phyloP scores from a whole-genome alignment of 2,888 invertebrate genomes.

The Gari tellinella region DNA sequence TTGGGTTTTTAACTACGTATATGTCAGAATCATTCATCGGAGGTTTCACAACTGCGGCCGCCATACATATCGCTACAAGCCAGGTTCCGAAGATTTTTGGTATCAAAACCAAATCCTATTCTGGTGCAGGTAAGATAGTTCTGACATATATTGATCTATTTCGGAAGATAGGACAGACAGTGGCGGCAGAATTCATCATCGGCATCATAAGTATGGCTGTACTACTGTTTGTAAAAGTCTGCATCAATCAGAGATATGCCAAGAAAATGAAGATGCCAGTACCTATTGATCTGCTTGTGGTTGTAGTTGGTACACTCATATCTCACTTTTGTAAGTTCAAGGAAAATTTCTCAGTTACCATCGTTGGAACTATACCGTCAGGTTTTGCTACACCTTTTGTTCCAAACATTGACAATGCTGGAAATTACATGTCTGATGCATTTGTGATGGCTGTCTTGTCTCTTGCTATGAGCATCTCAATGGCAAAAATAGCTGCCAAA shows the following conservation, averaged over 20 bases:
- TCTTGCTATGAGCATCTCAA: slow-evolving; percentile 72
- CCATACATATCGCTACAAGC: slow-evolving; percentile 68
- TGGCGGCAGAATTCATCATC: slow-evolving; percentile 88
- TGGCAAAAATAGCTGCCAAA: slow-evolving; percentile 81
- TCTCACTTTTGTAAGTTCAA: slow-evolving; percentile 71
- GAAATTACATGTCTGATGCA: slow-evolving; percentile 53
- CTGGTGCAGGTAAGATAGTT: slow-evolving; percentile 62
- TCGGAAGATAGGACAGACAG: slow-evolving; percentile 86
- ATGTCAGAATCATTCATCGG: slow-evolving; percentile 71
- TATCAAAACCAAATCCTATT: slow-evolving; percentile 44
- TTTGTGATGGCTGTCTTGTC: slow-evolving; percentile 71
- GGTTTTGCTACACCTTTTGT: slow-evolving; percentile 71
- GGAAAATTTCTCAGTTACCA: slow-evolving; percentile 48
- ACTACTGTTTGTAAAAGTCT: slow-evolving; percentile 86
- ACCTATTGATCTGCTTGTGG: slow-evolving; percentile 80
- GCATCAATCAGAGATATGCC: slow-evolving; percentile 72
- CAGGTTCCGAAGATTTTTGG: slow-evolving; percentile 65
- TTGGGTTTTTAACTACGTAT: slow-evolving; percentile 72
- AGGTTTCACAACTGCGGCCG: slow-evolving; percentile 72
- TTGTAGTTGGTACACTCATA: slow-evolving; percentile 69
- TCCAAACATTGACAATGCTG: slow-evolving; percentile 59
- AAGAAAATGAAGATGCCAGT: slow-evolving; percentile 75
- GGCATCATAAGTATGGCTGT: slow-evolving; percentile 88
- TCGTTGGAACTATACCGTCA: slow-evolving; percentile 71
- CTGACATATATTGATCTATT: slow-evolving; percentile 87